A percentile compares a stretch with the other conserved stretches of the same genome.
Conservation (phyloP, 2,888 invertebrate genomes). For the Erannis defoliaria region DNA sequence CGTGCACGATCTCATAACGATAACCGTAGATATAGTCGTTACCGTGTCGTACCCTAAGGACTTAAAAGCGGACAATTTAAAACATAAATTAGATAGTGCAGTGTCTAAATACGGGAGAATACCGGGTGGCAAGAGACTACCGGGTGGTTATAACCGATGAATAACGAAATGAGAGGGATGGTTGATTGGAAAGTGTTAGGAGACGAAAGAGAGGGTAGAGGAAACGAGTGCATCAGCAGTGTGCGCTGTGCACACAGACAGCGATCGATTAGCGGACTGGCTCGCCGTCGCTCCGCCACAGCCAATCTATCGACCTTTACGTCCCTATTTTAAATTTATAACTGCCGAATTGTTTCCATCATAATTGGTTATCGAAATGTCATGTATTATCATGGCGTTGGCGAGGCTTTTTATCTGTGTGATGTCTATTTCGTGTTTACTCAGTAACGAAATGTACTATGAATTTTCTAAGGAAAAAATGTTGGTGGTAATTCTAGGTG, state of each 20-base stretch:
- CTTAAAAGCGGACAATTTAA: conserved; percentile 78
- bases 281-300: conserved; percentile 69
- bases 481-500: conserved; percentile 44
- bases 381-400: conserved; percentile 46
- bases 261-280: conserved; percentile 81
- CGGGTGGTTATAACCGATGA: conserved; percentile 83
- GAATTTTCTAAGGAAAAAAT: conserved; percentile 14
- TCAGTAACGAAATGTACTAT: not conserved
- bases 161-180: conserved; percentile 79
- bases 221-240: conserved; percentile 70
- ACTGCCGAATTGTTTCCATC: conserved; percentile 66
- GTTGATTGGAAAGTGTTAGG: conserved; percentile 63
- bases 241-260: conserved; percentile 80
- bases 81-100: conserved; percentile 85
- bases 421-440: not conserved
- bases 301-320: conserved; percentile 79
- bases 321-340: conserved; percentile 70
- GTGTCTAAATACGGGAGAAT: conserved; percentile 83
- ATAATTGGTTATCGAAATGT: conserved; percentile 56
- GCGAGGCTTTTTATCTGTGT: conserved; percentile 21
- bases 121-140: conserved; percentile 78
- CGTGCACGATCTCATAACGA: conserved; percentile 68
- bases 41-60: conserved; percentile 65
- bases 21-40: conserved; percentile 76
- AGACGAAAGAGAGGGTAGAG: conserved; percentile 72